phyloP scores from a whole-genome alignment of 2,797 vertebrate species.

The Amphiprion clarkii region DNA sequence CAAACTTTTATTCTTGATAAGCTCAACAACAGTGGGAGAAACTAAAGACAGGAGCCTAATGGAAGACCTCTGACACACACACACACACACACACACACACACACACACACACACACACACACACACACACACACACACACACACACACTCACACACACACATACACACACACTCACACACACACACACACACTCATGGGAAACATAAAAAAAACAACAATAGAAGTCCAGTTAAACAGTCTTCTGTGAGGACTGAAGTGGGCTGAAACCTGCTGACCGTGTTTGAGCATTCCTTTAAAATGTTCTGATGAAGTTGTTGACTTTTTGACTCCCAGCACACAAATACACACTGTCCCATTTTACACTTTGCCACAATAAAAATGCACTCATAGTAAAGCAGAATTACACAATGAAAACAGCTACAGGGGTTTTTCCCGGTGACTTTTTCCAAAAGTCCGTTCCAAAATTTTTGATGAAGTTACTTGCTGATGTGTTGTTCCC shows the following conservation, averaged over 20 bases:
- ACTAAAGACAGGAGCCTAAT: neutral
- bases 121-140: conserved; percentile 18
- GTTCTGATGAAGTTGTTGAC: conserved; percentile 3
- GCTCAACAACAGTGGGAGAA: neutral
- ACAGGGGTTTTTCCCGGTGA: too few species aligned
- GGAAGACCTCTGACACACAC: conserved; percentile 23
- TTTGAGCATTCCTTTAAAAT: conserved; percentile 19
- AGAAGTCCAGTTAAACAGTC: neutral
- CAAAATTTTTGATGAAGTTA: neutral
- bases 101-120: conserved; percentile 15
- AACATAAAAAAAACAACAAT: neutral
- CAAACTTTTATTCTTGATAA: neutral
- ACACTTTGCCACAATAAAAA: too few species aligned
- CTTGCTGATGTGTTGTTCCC: conserved; percentile 9
- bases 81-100: too few species aligned
- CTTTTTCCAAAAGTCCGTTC: neutral
- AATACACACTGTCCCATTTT: neutral
- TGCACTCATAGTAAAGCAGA: neutral
- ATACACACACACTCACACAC: neutral
- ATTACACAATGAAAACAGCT: neutral
- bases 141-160: conserved; percentile 23
- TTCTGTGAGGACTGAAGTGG: conserved; percentile 1
- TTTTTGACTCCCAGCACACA: neutral
- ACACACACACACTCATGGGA: too few species aligned
- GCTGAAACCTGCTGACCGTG: conserved; percentile 1